Evolutionary conservation across 1,140 invertebrate species (phyloP), one percentile per base, ranked within the genome.

Genomic region (Apis dorsata): DNA sequence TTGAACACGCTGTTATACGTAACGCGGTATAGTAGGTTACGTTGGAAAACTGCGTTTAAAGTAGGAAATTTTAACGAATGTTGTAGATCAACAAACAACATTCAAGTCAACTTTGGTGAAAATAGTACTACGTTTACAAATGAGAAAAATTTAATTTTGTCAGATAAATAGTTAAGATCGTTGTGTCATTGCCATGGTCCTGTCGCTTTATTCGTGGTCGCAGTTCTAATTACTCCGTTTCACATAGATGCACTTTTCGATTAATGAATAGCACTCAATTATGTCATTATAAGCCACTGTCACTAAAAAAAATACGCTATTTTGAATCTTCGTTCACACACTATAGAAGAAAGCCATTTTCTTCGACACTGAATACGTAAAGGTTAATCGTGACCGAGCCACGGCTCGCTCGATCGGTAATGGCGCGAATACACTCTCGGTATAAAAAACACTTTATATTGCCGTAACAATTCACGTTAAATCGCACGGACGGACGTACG

Each of bases 401-500:
- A 73, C 78, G 62, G 66, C 66, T 74, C 63, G 81, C 81, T 87
- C 85, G 85, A 87, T 87, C 86, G 86, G 86, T 87, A 87, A 83
- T 78, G 78, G 85, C 86, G 82, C 82, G 85, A 81, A 87, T 72
- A 78, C 86, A 86, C 86, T 78, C 81, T 71, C 59, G 79, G 76
- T 74, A 74, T 74, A 79, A 77, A 87, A 82, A 82, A 71, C 81
- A 86, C 84, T 79, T 72, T 79, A 85, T 76, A 83, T 57, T 60
- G 84, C 81, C 87, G 81, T 85, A 81, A 86, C 81, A 78, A 89
- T 79, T 86, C 86, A 79, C 83, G 80, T 89, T 90, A 89, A 90
- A 90, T 90, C 83, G 88, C 88, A 87, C 83, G 87, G 87, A 89
- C 81, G 86, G 77, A 90, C 81, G 82, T 85, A 73, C 81, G 89